Percentiles rank a stretch among this genome's conserved stretches.
Evolutionary conservation across 1,140 invertebrate species (phyloP).

Genomic region (Hylaeus volcanicus): DNA sequence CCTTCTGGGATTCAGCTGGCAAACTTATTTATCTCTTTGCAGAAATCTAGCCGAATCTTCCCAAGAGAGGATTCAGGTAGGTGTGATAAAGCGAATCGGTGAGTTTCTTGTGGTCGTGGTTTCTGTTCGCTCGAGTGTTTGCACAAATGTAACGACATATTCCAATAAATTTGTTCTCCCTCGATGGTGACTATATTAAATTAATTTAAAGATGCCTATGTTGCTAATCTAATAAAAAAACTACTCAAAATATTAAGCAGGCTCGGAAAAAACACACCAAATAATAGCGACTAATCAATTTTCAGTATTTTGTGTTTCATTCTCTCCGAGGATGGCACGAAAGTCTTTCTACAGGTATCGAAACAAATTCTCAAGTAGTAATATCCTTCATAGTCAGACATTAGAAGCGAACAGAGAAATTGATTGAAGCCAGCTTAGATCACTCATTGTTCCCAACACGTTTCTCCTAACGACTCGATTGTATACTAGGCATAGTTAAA

Average conservation of each 20-base stretch:
- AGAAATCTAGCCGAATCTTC: conserved; percentile 59
- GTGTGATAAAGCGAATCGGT: conserved; percentile 55
- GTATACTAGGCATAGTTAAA: background rate
- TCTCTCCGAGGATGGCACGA: too few species aligned
- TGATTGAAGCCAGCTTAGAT: background rate
- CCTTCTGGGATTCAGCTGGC: conserved; percentile 27
- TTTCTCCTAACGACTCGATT: background rate
- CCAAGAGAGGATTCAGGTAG: conserved; percentile 48
- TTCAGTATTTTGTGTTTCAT: too few species aligned
- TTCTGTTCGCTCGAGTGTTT: conserved; percentile 41
- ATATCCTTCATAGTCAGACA: background rate
- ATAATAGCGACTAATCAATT: too few species aligned
- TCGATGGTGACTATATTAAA: too few species aligned
- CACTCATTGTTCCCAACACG: background rate
- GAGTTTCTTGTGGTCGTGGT: conserved; percentile 18
- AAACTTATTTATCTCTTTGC: conserved; percentile 62
- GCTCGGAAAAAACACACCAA: too few species aligned
- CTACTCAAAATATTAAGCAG: too few species aligned
- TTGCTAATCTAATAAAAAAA: too few species aligned
- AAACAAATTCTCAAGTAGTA: background rate
- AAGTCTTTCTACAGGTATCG: background rate
- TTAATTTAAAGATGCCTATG: too few species aligned
- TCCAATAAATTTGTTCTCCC: too few species aligned
- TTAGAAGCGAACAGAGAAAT: too few species aligned
- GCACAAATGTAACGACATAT: conserved; percentile 30